Evolutionary conservation across 1,140 invertebrate genomes (phyloP).

Genomic region (Sycophila sp.): DNA sequence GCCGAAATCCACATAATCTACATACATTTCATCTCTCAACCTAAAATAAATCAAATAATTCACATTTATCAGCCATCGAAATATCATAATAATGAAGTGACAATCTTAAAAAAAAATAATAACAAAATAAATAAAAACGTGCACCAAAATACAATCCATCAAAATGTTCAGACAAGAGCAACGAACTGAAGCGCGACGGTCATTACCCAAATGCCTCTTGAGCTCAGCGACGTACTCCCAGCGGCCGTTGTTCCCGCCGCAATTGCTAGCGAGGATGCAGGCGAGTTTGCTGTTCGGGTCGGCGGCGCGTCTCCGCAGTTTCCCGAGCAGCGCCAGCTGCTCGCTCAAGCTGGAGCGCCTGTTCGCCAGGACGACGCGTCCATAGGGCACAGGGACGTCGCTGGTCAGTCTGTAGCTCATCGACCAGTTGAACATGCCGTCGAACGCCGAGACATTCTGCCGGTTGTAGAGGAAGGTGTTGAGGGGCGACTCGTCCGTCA

Average conservation of each 20-base stretch:
- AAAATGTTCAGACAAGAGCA: no score
- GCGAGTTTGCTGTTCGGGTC: constrained; percentile 61
- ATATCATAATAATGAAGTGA: no score
- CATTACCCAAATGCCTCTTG: constrained; percentile 55
- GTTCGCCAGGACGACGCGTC: constrained; percentile 39
- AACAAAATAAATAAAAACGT: background rate
- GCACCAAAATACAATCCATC: no score
- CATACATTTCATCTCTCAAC: no score
- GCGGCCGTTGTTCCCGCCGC: constrained; percentile 66
- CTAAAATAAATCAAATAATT: no score
- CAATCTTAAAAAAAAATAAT: background rate
- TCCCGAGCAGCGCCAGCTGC: no score
- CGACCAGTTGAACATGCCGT: constrained; percentile 79
- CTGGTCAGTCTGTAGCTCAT: constrained; percentile 79
- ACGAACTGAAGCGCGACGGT: no score
- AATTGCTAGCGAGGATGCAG: constrained; percentile 74
- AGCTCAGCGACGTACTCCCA: constrained; percentile 72
- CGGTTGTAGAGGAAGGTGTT: constrained; percentile 62
- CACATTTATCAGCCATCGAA: no score
- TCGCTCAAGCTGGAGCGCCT: background rate
- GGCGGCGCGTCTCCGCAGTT: no score
- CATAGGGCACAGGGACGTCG: constrained; percentile 77
- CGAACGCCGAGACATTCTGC: constrained; percentile 62
- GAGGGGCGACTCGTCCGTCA: constrained; percentile 71
- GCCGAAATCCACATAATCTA: no score